Evolutionary conservation across 2,888 invertebrate genomes (phyloP).

Genomic region (Drosophila seclusa): DNA sequence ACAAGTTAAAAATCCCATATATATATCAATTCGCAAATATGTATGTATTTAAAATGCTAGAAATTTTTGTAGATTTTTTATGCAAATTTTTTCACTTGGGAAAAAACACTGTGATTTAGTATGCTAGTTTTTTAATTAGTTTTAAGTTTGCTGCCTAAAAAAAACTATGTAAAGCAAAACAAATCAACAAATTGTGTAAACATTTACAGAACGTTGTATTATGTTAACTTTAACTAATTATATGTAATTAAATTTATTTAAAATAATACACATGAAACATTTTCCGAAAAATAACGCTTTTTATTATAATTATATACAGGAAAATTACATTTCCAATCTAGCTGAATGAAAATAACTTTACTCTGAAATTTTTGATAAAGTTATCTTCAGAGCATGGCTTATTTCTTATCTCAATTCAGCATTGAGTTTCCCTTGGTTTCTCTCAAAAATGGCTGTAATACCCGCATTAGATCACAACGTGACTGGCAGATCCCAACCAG

Average conservation of each 20-base stretch:
- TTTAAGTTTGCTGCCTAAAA: slow-evolving; percentile 62
- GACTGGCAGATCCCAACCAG: slow-evolving; percentile 56
- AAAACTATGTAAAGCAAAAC: slow-evolving; percentile 34
- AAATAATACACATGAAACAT: slow-evolving; percentile 64
- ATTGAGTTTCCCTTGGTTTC: slow-evolving; percentile 81
- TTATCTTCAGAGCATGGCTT: not conserved
- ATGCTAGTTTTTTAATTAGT: slow-evolving; percentile 83
- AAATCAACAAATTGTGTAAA: slow-evolving; percentile 39
- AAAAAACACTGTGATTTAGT: slow-evolving; percentile 82
- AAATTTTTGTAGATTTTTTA: slow-evolving; percentile 68
- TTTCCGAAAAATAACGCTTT: slow-evolving; percentile 32
- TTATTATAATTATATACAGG: not conserved
- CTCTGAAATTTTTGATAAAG: not conserved
- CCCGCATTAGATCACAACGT: slow-evolving; percentile 76
- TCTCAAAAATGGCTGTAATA: slow-evolving; percentile 59
- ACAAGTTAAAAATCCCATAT: slow-evolving; percentile 32
- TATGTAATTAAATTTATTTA: slow-evolving; percentile 76
- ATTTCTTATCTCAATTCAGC: slow-evolving; percentile 47
- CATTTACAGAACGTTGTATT: slow-evolving; percentile 54
- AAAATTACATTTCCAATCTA: not conserved
- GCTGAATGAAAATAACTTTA: not conserved
- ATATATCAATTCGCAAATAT: slow-evolving; percentile 41
- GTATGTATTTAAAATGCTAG: slow-evolving; percentile 47
- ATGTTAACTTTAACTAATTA: slow-evolving; percentile 77
- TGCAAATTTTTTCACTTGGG: slow-evolving; percentile 76